These are phyloP conservation scores for Solen grandis DNA, from an alignment of 1,140 invertebrate genomes.

Conservation along the genomic window DNA sequence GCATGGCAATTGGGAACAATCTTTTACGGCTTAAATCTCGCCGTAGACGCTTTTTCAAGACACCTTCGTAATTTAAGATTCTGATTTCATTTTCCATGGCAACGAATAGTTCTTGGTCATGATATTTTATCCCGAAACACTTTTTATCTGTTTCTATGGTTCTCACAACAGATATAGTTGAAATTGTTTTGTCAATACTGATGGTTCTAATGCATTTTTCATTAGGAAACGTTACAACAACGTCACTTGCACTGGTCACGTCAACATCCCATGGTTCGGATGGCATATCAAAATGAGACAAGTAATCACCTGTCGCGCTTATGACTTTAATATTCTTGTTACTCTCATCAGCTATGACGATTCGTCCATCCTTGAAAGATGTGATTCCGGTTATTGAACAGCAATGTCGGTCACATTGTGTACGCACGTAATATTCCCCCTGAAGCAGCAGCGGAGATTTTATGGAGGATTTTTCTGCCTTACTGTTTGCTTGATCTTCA, in stretches of 20 bases:
- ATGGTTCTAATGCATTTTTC: background rate
- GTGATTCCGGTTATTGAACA: background rate
- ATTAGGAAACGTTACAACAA: background rate
- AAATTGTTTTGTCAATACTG: background rate
- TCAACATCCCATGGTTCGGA: background rate
- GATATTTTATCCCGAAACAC: background rate
- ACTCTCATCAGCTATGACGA: background rate
- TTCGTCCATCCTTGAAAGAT: background rate
- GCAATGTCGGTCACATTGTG: background rate
- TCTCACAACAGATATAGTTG: background rate
- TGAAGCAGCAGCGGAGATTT: background rate
- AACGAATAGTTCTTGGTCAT: background rate
- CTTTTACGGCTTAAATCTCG: background rate
- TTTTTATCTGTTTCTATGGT: background rate
- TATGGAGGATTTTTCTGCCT: background rate
- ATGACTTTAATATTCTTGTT: background rate
- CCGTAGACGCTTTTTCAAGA: background rate
- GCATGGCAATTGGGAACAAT: no score
- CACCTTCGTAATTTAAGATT: background rate
- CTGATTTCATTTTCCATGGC: background rate
- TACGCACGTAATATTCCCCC: background rate
- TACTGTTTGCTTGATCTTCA: background rate
- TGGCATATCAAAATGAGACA: background rate
- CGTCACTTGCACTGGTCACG: background rate
- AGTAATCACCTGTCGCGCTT: background rate